Base-by-base conservation (phyloP, 2,113 vertebrate species). In the Alosa alosa region DNA sequence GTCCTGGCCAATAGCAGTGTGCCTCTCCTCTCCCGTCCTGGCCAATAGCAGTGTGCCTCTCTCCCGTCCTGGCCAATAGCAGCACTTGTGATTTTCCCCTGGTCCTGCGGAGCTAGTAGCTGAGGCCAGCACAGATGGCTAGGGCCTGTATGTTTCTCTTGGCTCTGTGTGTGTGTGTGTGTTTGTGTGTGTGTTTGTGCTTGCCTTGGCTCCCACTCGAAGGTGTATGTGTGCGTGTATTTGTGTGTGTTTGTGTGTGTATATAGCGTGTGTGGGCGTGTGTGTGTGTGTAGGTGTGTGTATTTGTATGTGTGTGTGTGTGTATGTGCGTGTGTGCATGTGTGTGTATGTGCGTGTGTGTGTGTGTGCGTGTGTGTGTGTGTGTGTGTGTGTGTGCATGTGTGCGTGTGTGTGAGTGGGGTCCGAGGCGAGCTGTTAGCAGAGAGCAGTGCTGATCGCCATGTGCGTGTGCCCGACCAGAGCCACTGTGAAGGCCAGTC, bases 141-240 rank as follows among this genome's bases (percentile, higher is more conserved):
- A 75, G 82, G 45, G 86, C 55, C 81, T 81, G 87, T 50, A 5
- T 88, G 90, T 81, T 91, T 87, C 86, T 89, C 83, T 88, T 91
- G 89, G 86, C 87, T 68, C n/a, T 25, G 22, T 68, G 60, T 31
- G 60, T 25, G 60, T n/a, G 55, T 57, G 49, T 50, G 44, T 81
- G 11, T 41, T 6, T n/a, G 45, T 82, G 45, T 49, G 31, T 17
- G 45, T 11, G 45, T n/a, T 11, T 7, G 20, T 82, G 49, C 50
- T 81, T 81, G 36, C 47, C 81, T 78, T 87, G 84, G 84, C 84
- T 18, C 13, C 4, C 13, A 17, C 13, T 0, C 1, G 47, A 49
- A 49, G 13, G 1, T n/a, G 60, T 9, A 8, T 9, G 60, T 7
- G 47, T 57, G 50, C 20, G 55, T 45, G 41, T 84, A 0, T 36